These are phyloP conservation scores for Alectura lathami DNA, from an alignment of 2,113 vertebrate genomes.

Conservation along the genomic window DNA sequence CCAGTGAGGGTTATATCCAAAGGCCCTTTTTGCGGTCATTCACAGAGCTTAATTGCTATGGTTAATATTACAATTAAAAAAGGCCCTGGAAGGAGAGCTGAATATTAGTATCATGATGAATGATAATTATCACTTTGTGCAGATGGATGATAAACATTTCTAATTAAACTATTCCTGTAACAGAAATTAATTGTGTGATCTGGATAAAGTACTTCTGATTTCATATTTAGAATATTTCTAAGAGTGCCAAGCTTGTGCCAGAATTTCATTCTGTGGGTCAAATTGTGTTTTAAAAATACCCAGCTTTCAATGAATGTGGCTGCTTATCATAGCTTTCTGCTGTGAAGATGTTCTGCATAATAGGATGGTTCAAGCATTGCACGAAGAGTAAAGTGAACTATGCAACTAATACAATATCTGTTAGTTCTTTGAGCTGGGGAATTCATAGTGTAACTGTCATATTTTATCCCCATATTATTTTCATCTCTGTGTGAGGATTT, in stretches of 20 bases:
- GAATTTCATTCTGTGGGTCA: neutral
- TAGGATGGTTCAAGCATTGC: neutral
- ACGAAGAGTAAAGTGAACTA: neutral
- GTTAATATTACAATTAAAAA: conserved; percentile 27
- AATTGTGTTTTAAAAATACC: neutral
- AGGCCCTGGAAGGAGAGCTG: neutral
- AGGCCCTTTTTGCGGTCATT: neutral
- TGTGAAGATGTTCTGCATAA: neutral
- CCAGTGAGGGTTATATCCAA: conserved; percentile 5
- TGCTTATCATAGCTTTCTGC: neutral
- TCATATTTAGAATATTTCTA: neutral
- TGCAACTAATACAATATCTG: neutral
- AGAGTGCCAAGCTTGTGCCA: neutral
- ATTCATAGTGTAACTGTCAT: neutral
- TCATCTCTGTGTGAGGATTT: neutral
- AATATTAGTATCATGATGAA: neutral
- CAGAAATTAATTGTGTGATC: conserved; percentile 28
- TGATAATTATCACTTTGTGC: conserved; percentile 19
- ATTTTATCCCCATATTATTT: conserved; percentile 22
- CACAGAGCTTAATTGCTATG: conserved; percentile 20
- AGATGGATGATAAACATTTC: neutral
- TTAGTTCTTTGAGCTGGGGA: neutral
- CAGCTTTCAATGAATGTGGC: neutral
- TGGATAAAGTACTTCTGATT: conserved; percentile 26
- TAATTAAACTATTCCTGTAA: conserved; percentile 29